Evolutionary conservation across 1,140 invertebrate species (phyloP), one percentile per base, ranked within the genome.

Genomic region (Ctenoplectra terminalis): DNA sequence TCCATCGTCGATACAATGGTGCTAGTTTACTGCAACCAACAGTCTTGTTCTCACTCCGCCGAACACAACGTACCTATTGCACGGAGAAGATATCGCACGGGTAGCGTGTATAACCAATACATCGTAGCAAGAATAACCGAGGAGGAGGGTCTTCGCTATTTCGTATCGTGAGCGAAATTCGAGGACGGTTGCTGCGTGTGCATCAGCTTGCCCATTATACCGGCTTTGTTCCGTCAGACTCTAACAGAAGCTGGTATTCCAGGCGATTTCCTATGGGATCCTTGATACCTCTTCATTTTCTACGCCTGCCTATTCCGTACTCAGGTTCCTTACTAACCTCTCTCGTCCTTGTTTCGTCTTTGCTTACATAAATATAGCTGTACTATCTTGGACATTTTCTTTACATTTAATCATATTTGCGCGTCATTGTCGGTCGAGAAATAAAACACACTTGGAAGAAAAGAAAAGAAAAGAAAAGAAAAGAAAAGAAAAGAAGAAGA

Each of bases 181-280:
- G 37, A 56, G 34, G 75, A 66, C 48, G 78, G 56, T 86, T 83
- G 77, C 86, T 82, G 77, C 81, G 37, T 69, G 73, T 69, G 70
- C 66, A 66, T 34, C 81, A 56, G 72, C 66, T 80, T 66, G 84
- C 77, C 82, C 85, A 87, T 87, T 87, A 87, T 83, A 73, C 84
- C 71, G 69, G 82, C 84, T 83, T 87, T 87, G 85, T 86, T 83
- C 85, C 84, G 84, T 74, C 77, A 86, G 79, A 79, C 86, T 83
- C 58, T 43, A 85, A 87, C 76, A 84, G 87, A 85, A 61, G 83
- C 81, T 61, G 70, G 72, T 75, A 82, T 87, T 73, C 79, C 77
- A 67, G 71, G 56, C 80, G 83, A 89, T 87, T 89, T 84, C 78
- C 85, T 87, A 69, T 84, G 86, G 86, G 85, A 87, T 81, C 79